These are phyloP conservation scores for Spialia ferax DNA, from an alignment of 2,888 invertebrate species.

Conservation along the genomic window DNA sequence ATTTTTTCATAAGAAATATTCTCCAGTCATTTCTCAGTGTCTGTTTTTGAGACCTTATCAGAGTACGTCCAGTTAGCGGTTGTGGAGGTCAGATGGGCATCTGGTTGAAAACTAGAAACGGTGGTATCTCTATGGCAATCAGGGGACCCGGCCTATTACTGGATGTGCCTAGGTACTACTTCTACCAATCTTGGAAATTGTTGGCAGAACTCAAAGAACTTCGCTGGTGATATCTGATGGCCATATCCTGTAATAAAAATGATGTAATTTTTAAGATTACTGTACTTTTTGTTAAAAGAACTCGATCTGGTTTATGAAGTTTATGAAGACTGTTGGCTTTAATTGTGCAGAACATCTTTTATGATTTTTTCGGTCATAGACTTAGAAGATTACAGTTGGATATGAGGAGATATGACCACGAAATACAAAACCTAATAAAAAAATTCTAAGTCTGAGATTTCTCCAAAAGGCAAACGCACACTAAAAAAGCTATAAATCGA, in stretches of 20 bases:
- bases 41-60: conserved; percentile 26
- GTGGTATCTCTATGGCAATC: conserved; percentile 30
- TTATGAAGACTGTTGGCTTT: background rate
- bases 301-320: background rate
- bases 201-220: conserved; percentile 1
- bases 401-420: no score
- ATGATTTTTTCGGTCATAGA: no score
- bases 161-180: no score
- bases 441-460: no score
- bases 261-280: background rate
- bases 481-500: no score
- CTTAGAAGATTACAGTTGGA: no score
- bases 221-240: background rate
- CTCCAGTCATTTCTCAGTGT: background rate
- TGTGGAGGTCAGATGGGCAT: conserved; percentile 31
- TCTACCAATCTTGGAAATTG: conserved; percentile 13
- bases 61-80: conserved; percentile 14
- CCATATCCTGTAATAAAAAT: background rate
- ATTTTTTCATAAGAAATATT: background rate
- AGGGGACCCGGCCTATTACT: conserved; percentile 26
- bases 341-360: background rate
- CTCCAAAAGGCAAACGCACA: no score
- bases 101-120: conserved; percentile 29
- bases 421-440: no score
- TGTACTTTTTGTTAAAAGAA: background rate